These are phyloP conservation scores for Aleadryas rufinucha DNA, from an alignment of 2,113 vertebrate genomes.

Conservation along the genomic window DNA sequence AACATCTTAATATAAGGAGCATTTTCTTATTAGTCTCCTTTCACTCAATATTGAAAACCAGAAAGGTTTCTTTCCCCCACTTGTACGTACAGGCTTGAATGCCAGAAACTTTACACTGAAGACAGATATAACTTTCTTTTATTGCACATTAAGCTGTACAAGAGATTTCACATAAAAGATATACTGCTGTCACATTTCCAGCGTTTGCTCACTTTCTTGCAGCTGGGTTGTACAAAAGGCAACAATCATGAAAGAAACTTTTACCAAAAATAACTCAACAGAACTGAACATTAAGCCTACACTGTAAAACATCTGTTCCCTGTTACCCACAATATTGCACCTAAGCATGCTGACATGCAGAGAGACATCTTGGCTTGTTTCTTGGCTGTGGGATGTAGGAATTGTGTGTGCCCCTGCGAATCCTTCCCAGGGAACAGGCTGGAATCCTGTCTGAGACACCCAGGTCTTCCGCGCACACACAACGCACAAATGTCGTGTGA, in stretches of 20 bases:
- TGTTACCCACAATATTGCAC: slow-evolving; percentile 75
- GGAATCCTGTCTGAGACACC: slow-evolving; percentile 47
- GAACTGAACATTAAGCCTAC: slow-evolving; percentile 70
- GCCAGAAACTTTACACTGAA: slow-evolving; percentile 84
- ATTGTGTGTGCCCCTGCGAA: slow-evolving; percentile 48
- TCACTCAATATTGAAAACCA: slow-evolving; percentile 56
- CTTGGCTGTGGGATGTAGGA: slow-evolving; percentile 52
- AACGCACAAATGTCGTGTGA: slow-evolving; percentile 65
- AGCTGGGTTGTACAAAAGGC: slow-evolving; percentile 79
- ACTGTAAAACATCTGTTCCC: slow-evolving; percentile 72
- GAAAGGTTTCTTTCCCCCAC: slow-evolving; percentile 61
- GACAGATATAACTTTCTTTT: slow-evolving; percentile 85
- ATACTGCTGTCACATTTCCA: slow-evolving; percentile 80
- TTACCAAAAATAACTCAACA: slow-evolving; percentile 66
- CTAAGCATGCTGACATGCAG: slow-evolving; percentile 78
- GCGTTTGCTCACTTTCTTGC: slow-evolving; percentile 75
- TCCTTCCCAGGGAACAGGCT: slow-evolving; percentile 19
- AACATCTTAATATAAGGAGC: slow-evolving; percentile 40
- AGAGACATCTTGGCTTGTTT: slow-evolving; percentile 64
- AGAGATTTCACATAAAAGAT: slow-evolving; percentile 81
- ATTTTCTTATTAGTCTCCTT: slow-evolving; percentile 55
- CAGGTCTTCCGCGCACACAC: slow-evolving; percentile 39
- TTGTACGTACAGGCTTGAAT: slow-evolving; percentile 65
- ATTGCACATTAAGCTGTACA: slow-evolving; percentile 87
- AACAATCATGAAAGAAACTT: slow-evolving; percentile 76